A percentile compares a stretch with the other conserved stretches of the same genome.
These are phyloP conservation scores for Bombus ignitus DNA, from an alignment of 1,140 invertebrate genomes.

Conservation along the genomic window DNA sequence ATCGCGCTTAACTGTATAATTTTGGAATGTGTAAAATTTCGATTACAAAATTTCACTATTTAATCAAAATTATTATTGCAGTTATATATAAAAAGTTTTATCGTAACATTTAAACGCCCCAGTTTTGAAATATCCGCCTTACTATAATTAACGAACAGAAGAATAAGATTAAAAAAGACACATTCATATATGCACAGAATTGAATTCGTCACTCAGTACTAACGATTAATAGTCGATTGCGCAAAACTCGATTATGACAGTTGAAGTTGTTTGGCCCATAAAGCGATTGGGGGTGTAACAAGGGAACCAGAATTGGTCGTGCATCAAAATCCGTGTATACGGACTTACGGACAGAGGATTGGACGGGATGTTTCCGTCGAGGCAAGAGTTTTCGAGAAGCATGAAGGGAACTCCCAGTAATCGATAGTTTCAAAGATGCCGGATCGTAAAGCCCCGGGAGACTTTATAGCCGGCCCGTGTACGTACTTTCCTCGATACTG, in stretches of 20 bases:
- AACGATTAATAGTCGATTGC: background rate
- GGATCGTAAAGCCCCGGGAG: constrained; percentile 51
- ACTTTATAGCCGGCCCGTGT: constrained; percentile 57
- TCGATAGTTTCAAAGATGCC: constrained; percentile 62
- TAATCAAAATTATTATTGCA: background rate
- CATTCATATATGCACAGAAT: background rate
- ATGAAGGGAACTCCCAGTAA: constrained; percentile 47
- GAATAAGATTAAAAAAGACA: background rate
- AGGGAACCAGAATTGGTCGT: background rate
- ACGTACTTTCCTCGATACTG: constrained; percentile 31
- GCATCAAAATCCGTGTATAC: constrained; percentile 25
- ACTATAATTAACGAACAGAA: background rate
- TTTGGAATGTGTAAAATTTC: background rate
- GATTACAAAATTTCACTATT: background rate
- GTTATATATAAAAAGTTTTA: background rate
- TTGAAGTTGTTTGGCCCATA: background rate
- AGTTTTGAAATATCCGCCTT: background rate
- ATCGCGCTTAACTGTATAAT: background rate
- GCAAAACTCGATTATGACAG: background rate
- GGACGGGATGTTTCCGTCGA: background rate
- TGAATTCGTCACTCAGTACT: background rate
- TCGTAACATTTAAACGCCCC: background rate
- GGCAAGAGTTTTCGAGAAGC: constrained; percentile 17
- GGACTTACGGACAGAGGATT: background rate
- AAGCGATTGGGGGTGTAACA: constrained; percentile 4